A percentile compares a stretch with the other conserved stretches of the same genome.
Evolutionary conservation across 1,140 invertebrate species (phyloP).

Genomic region (Spodoptera litura): DNA sequence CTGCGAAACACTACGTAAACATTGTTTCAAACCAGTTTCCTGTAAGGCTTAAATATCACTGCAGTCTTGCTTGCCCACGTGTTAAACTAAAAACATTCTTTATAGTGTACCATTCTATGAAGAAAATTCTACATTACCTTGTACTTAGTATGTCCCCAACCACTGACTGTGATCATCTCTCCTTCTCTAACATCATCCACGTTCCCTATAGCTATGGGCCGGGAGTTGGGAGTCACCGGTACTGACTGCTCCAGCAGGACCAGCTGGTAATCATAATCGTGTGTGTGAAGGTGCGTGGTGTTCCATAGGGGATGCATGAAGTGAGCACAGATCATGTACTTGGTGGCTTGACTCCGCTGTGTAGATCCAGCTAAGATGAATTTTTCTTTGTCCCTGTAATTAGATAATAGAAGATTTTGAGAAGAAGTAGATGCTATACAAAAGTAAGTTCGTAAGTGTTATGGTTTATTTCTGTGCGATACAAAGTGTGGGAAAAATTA

Average conservation of each 20-base stretch:
- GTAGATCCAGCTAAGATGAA: slow-evolving; percentile 69
- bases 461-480: background rate
- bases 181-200: slow-evolving; percentile 58
- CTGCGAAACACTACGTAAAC: too few relatives aligned
- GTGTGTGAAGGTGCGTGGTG: slow-evolving; percentile 52
- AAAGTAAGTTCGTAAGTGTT: background rate
- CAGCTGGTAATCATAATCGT: slow-evolving; percentile 78
- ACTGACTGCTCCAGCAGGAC: slow-evolving; percentile 68
- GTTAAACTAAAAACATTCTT: too few relatives aligned
- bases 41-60: too few relatives aligned
- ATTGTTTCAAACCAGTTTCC: too few relatives aligned
- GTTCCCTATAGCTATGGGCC: slow-evolving; percentile 73
- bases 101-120: background rate
- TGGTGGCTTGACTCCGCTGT: slow-evolving; percentile 50
- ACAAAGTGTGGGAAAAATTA: too few relatives aligned
- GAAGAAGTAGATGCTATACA: background rate
- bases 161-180: slow-evolving; percentile 60
- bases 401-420: background rate
- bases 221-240: slow-evolving; percentile 57
- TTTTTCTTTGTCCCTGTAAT: slow-evolving; percentile 61
- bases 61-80: too few relatives aligned
- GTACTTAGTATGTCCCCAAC: slow-evolving; percentile 73
- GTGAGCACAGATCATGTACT: slow-evolving; percentile 70
- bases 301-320: slow-evolving; percentile 73
- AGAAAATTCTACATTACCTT: slow-evolving; percentile 56